Conservation (phyloP, 2,113 vertebrate genomes). For the Catharus fuscescens region DNA sequence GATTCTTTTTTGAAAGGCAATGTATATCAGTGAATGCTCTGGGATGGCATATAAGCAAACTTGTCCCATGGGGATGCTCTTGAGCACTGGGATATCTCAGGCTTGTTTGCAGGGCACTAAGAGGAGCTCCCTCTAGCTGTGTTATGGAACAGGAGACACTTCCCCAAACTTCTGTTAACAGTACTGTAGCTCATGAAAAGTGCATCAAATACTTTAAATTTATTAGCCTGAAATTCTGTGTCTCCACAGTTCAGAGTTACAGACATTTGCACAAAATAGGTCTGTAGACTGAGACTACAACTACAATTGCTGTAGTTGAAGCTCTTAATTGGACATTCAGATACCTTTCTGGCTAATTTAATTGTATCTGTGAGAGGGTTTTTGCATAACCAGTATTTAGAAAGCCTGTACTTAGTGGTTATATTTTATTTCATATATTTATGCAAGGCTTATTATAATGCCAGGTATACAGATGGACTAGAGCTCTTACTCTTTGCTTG, state of each 20-base stretch:
- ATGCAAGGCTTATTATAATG: background rate
- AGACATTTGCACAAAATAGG: background rate
- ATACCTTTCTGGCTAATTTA: background rate
- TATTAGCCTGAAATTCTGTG: background rate
- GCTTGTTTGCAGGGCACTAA: background rate
- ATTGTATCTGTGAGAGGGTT: background rate
- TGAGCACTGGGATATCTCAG: background rate
- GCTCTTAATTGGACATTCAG: background rate
- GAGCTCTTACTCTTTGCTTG: background rate
- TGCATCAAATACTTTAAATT: background rate
- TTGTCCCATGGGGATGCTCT: background rate
- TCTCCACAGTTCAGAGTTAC: background rate
- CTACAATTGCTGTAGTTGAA: background rate
- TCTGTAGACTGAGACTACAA: background rate
- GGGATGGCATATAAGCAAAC: accelerated
- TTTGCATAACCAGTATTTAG: background rate
- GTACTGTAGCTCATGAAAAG: background rate
- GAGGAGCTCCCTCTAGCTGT: background rate
- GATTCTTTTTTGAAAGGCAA: background rate
- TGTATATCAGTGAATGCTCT: background rate
- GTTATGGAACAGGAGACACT: background rate
- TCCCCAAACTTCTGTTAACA: background rate
- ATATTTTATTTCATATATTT: background rate
- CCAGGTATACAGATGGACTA: background rate
- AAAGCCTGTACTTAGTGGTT: background rate